Evolutionary conservation across 1,140 invertebrate species (phyloP), one percentile per base, ranked within the genome.

Genomic region (Musca domestica): DNA sequence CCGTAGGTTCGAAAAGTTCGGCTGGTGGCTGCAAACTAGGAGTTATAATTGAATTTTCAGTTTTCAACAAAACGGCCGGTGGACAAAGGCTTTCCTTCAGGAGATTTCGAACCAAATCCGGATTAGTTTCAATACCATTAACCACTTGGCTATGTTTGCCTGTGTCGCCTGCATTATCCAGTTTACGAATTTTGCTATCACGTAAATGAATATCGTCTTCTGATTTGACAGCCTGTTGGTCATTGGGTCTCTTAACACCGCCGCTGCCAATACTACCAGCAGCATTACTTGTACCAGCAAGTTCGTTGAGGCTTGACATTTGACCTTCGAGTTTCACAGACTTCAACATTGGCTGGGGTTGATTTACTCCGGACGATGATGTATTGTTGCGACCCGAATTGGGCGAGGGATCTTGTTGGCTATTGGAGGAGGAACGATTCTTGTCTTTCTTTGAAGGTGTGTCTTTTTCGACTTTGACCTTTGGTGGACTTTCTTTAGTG

Each of bases 121-220:
- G 80, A 61, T 78, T 80, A 0, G 80, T 81, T 70, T 81, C 80
- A 19, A 81, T 81, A 9, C 79, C 79, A 54, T 81, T 81, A 19
- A 71, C 49, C 14, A 70, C 56, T 25, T 64, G 69, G 34, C 52
- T 47, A 67, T 64, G 61, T 19, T 52, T 64, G 22, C 54, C 46
- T 23, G 72, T 75, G 2, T 70, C 67, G 0, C 74, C 68, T 58
- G 75, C 7, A 23, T 52, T 76, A 47, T 80, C 77, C 56, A 80
- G 30, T 68, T 80, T 80, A 19, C 77, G 77, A 15, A 80, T 69
- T 61, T 80, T 80, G 19, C 23, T 54, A 52, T 78, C 77, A 2
- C 77, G 75, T 1, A 71, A 70, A 3, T 20, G 4, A 52, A 71
- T 17, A 7, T 71, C 70, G 58, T 72, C 71, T 23, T 80, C 77